These are phyloP conservation scores for Mastomys natalensis DNA, from an alignment of 2,113 vertebrate genomes.

Conservation along the genomic window DNA sequence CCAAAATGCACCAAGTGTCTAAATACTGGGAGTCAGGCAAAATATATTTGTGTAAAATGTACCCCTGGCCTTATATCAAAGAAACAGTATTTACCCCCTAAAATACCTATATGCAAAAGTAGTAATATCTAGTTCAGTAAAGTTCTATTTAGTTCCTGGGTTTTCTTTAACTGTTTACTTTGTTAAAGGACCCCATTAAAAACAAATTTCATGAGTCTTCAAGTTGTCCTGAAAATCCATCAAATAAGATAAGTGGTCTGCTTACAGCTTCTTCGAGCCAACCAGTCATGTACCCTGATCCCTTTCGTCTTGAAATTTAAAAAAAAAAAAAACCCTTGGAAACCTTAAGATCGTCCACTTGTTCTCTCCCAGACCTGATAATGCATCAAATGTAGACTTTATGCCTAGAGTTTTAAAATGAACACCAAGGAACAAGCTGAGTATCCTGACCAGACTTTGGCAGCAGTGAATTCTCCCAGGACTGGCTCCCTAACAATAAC, in stretches of 20 bases:
- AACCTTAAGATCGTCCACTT: background rate
- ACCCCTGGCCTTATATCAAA: background rate
- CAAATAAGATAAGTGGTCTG: background rate
- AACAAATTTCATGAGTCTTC: background rate
- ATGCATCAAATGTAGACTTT: background rate
- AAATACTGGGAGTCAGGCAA: background rate
- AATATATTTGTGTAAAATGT: background rate
- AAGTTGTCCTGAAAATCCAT: background rate
- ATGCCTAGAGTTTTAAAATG: background rate
- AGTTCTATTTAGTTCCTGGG: background rate
- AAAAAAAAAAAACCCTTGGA: background rate
- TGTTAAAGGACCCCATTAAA: background rate
- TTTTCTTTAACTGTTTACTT: slow-evolving; percentile 1
- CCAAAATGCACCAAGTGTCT: background rate
- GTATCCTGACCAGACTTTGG: background rate
- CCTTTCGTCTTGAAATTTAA: slow-evolving; percentile 23
- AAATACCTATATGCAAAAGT: background rate
- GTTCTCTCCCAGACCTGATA: background rate
- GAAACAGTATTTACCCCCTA: slow-evolving; percentile 20
- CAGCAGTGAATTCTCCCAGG: background rate
- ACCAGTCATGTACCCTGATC: background rate
- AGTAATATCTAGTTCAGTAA: slow-evolving; percentile 8
- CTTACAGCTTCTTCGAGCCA: background rate
- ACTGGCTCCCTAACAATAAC: background rate
- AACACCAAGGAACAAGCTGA: background rate